Conservation (phyloP, 2,797 vertebrate species). For the Rhyacichthys aspro region DNA sequence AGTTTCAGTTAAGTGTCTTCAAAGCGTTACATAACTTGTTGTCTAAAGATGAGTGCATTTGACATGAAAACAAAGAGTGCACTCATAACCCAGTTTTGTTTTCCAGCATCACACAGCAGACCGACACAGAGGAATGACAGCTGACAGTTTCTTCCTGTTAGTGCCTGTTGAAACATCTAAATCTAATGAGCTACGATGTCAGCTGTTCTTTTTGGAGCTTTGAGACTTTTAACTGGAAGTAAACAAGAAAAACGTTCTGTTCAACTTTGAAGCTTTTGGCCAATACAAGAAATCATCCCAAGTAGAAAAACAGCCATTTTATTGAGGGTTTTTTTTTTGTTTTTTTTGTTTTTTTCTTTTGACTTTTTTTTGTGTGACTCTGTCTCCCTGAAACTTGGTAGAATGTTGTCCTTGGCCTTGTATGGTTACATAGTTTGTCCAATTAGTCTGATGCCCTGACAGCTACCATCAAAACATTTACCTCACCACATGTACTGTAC, state of each 20-base stretch:
- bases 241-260: slow-evolving; percentile 41
- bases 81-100: slow-evolving; percentile 37
- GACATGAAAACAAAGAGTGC: slow-evolving; percentile 42
- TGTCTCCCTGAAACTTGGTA: slow-evolving; percentile 33
- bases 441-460: slow-evolving; percentile 22
- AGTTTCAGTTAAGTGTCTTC: slow-evolving; percentile 27
- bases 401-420: slow-evolving; percentile 35
- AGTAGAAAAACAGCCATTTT: slow-evolving; percentile 37
- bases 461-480: slow-evolving; percentile 37
- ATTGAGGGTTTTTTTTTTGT: slow-evolving; percentile 20
- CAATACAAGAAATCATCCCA: slow-evolving; percentile 33
- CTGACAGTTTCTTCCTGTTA: slow-evolving; percentile 50
- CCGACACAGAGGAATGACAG: slow-evolving; percentile 36
- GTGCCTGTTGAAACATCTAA: slow-evolving; percentile 26
- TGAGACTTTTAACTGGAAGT: slow-evolving; percentile 42
- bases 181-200: slow-evolving; percentile 27
- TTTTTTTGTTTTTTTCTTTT: too few species aligned
- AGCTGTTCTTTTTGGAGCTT: slow-evolving; percentile 32
- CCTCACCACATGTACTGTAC: background rate
- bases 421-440: slow-evolving; percentile 17
- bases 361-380: slow-evolving; percentile 12
- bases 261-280: background rate
- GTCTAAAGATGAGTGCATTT: slow-evolving; percentile 49
- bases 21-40: slow-evolving; percentile 43
- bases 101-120: slow-evolving; percentile 38